A percentile compares a stretch with the other conserved stretches of the same genome.
These are phyloP conservation scores for Lemur catta DNA, from an alignment of 2,797 vertebrate genomes.

Conservation along the genomic window DNA sequence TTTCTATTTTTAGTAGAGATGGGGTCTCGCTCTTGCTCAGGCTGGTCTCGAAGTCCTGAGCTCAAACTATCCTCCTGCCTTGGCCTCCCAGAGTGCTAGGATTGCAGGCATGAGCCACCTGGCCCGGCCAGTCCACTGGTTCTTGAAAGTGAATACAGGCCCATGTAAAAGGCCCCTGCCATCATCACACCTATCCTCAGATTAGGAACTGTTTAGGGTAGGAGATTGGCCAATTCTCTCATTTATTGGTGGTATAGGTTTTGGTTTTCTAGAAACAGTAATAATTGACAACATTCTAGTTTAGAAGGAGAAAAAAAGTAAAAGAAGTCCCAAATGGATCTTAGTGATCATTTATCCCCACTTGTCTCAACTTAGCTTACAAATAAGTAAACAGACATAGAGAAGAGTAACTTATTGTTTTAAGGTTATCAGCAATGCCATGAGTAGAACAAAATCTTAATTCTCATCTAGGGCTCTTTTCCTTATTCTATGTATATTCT, in stretches of 20 bases:
- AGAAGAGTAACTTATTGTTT: background rate
- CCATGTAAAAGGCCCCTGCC: background rate
- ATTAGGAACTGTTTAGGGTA: background rate
- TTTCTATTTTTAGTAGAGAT: no score
- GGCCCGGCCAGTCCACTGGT: background rate
- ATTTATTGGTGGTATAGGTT: background rate
- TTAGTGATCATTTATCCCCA: background rate
- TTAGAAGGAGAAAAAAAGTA: slow-evolving; percentile 20
- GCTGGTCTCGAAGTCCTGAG: no score
- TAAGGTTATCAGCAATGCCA: background rate
- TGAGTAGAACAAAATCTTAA: background rate
- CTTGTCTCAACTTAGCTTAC: background rate
- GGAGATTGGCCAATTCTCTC: background rate
- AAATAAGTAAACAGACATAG: background rate
- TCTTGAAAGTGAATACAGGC: background rate
- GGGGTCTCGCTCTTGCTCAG: no score
- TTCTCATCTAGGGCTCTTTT: background rate
- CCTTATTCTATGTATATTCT: background rate
- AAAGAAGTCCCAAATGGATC: background rate
- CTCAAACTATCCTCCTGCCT: no score
- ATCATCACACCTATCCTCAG: background rate
- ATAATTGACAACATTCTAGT: slow-evolving; percentile 11
- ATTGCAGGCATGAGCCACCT: no score
- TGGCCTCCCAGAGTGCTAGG: no score
- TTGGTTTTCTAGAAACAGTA: background rate